Conservation (phyloP, 2,888 invertebrate genomes). For the Drosophila seclusa region DNA sequence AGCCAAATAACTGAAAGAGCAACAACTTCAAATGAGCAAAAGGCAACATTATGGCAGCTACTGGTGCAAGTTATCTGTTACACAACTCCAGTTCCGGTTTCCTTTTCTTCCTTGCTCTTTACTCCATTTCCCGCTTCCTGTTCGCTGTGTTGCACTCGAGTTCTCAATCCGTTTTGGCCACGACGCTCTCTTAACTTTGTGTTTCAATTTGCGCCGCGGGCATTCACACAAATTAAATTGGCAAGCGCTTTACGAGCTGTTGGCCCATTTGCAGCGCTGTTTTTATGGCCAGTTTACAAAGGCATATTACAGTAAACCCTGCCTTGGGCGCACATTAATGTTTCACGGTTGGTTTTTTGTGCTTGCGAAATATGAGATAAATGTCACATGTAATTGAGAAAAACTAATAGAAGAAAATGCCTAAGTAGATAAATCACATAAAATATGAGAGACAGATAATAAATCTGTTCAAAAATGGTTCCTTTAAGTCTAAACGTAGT, state of each 20-base stretch:
- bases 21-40: constrained; percentile 40
- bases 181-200: constrained; percentile 20
- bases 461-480: neutral
- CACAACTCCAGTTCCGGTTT: constrained; percentile 1
- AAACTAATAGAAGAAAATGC: neutral
- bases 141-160: constrained; percentile 7
- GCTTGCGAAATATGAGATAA: neutral
- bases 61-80: constrained; percentile 8
- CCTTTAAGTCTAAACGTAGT: neutral
- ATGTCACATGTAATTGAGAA: neutral
- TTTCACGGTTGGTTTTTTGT: neutral
- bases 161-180: constrained; percentile 31
- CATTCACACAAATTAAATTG: constrained; percentile 56
- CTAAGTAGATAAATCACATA: neutral
- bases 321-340: neutral
- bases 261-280: constrained; percentile 31
- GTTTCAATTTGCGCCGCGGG: constrained; percentile 49
- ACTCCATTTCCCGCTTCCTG: neutral
- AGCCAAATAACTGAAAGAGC: constrained; percentile 26
- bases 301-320: constrained; percentile 1
- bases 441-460: neutral
- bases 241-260: constrained; percentile 60
- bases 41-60: constrained; percentile 39
- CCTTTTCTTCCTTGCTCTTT: neutral
- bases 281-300: constrained; percentile 9